Percentiles rank a stretch among this genome's conserved stretches.
phyloP scores from a whole-genome alignment of 2,113 vertebrate species.

The Collichthys lucidus region DNA sequence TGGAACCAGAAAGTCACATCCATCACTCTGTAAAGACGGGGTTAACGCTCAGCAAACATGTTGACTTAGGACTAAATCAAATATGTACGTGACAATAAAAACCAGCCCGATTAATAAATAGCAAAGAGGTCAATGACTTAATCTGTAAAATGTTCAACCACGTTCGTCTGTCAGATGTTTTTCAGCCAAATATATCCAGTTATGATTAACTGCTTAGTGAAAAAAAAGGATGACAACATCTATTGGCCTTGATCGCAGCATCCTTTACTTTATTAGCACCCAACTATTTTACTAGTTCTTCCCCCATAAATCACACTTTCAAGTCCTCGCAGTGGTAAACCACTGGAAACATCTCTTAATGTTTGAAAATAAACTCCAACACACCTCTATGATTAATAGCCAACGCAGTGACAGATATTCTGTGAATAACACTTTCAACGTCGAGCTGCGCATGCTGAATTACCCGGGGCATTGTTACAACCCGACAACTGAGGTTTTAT shows the following conservation, averaged over 20 bases:
- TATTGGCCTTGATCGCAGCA: conserved; percentile 14
- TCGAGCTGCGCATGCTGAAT: conserved; percentile 46
- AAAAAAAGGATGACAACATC: conserved; percentile 1
- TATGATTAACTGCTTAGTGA: not conserved
- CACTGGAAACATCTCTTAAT: conserved; percentile 45
- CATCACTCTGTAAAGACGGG: not conserved
- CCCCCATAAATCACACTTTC: conserved; percentile 36
- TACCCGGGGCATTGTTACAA: conserved; percentile 53
- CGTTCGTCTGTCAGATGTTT: not conserved
- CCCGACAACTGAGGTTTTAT: conserved; percentile 70
- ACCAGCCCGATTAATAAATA: not conserved
- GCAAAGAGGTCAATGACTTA: not conserved
- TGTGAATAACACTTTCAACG: conserved; percentile 69
- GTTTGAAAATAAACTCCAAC: conserved; percentile 50
- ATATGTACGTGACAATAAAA: not conserved
- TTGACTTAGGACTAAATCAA: not conserved
- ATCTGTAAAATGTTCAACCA: not conserved
- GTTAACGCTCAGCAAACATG: not conserved
- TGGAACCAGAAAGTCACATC: conserved; percentile 18
- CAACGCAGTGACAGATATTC: conserved; percentile 59
- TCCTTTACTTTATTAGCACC: conserved; percentile 14
- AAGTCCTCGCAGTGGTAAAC: conserved; percentile 16
- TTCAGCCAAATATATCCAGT: not conserved
- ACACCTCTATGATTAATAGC: conserved; percentile 66
- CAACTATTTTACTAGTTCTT: conserved; percentile 10